Evolutionary conservation across 2,888 invertebrate species (phyloP).

Genomic region (Gerris lacustris): DNA sequence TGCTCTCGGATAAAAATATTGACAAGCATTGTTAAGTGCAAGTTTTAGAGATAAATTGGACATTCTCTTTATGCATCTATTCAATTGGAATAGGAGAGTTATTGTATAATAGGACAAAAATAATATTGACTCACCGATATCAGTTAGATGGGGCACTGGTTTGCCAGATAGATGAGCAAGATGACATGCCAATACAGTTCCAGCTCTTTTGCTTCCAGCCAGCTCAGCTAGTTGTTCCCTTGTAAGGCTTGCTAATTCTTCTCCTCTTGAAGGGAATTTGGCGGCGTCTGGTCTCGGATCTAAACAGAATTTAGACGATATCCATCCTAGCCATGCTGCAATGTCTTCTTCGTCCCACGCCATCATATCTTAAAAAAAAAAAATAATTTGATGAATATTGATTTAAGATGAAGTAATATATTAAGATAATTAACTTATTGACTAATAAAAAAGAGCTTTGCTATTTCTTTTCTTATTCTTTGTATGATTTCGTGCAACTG

Average conservation of each 20-base stretch:
- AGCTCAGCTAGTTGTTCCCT: conserved; percentile 49
- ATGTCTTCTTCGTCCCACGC: conserved; percentile 50
- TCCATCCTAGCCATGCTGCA: conserved; percentile 50
- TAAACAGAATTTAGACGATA: conserved; percentile 47
- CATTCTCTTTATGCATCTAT: too few relatives aligned
- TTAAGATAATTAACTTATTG: not conserved
- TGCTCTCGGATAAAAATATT: too few relatives aligned
- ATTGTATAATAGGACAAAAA: not conserved
- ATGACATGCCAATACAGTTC: conserved; percentile 47
- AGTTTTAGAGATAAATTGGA: too few relatives aligned
- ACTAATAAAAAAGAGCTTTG: too few relatives aligned
- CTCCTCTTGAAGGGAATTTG: conserved; percentile 46
- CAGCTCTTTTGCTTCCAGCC: conserved; percentile 41
- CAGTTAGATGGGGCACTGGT: conserved; percentile 39
- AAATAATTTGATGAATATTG: not conserved
- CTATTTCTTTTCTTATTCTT: too few relatives aligned
- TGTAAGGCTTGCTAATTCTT: conserved; percentile 47
- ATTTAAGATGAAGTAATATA: not conserved
- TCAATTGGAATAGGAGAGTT: too few relatives aligned
- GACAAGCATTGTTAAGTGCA: too few relatives aligned
- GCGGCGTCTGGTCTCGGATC: conserved; percentile 42
- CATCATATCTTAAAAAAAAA: conserved; percentile 44
- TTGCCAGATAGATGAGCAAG: conserved; percentile 50
- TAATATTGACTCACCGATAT: not conserved
- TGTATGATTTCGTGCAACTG: too few relatives aligned